Evolutionary conservation across 2,888 invertebrate genomes (phyloP).

Genomic region (Nomada lathburiana): DNA sequence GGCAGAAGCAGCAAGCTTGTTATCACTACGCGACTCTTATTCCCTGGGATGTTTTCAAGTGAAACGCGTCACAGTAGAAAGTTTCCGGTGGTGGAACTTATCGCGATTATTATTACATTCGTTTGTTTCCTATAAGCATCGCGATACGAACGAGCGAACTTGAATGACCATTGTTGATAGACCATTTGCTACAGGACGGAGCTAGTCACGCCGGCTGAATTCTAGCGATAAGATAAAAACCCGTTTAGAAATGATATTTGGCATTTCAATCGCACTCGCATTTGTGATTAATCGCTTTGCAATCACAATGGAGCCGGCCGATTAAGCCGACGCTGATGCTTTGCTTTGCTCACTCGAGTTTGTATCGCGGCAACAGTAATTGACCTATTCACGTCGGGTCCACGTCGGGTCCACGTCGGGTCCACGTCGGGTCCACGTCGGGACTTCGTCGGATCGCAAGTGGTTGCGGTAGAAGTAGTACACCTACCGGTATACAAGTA

Average conservation of each 20-base stretch:
- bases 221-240: background rate
- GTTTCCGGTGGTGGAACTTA: background rate
- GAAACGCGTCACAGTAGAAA: background rate
- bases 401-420: too few relatives aligned
- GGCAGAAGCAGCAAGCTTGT: background rate
- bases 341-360: background rate
- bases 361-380: slow-evolving; percentile 16
- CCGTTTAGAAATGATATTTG: too few relatives aligned
- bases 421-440: background rate
- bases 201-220: too few relatives aligned
- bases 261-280: background rate
- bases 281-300: background rate
- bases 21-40: background rate
- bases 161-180: background rate
- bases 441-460: background rate
- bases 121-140: background rate
- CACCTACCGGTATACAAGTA: slow-evolving; percentile 27
- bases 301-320: background rate
- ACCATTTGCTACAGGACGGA: background rate
- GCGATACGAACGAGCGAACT: background rate
- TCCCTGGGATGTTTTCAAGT: background rate
- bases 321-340: background rate
- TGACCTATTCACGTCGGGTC: slow-evolving; percentile 2
- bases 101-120: background rate
- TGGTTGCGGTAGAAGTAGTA: slow-evolving; percentile 5